Percentiles rank a stretch among this genome's conserved stretches.
Evolutionary conservation across 2,888 invertebrate species (phyloP).

Genomic region (Oscheius sp.): DNA sequence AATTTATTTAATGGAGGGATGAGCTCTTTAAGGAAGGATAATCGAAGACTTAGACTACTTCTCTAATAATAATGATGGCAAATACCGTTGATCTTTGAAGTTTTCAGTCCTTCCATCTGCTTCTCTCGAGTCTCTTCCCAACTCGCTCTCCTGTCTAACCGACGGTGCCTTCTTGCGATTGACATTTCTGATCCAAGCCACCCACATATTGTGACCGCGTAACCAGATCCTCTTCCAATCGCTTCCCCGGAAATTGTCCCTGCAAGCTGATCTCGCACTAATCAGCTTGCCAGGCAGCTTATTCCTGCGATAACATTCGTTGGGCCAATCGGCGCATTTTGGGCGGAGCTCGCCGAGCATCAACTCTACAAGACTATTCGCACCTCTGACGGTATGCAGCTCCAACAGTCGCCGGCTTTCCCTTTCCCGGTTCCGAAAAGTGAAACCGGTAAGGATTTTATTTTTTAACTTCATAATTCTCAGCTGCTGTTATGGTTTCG

Average conservation of each 20-base stretch:
- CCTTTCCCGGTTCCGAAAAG: not conserved
- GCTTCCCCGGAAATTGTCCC: conserved; percentile 23
- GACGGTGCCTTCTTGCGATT: too few relatives aligned
- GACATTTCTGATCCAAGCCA: too few relatives aligned
- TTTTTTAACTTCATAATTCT: not conserved
- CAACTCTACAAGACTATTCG: not conserved
- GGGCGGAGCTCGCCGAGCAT: conserved; percentile 20
- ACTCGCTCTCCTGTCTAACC: too few relatives aligned
- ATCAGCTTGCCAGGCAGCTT: conserved; percentile 29
- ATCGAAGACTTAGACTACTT: too few relatives aligned
- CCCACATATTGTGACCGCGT: too few relatives aligned
- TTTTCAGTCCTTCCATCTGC: too few relatives aligned
- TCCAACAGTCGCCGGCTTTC: not conserved
- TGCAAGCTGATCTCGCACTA: conserved; percentile 27
- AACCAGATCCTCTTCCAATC: conserved; percentile 10
- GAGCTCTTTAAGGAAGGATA: too few relatives aligned
- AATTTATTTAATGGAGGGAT: too few relatives aligned
- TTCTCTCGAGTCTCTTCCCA: too few relatives aligned
- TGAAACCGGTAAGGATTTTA: not conserved
- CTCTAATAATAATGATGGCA: too few relatives aligned
- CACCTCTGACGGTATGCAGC: conserved; percentile 9
- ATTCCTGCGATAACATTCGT: conserved; percentile 21
- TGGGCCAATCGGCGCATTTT: conserved; percentile 15
- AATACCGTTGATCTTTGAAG: too few relatives aligned
- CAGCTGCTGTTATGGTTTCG: conserved; percentile 15